These are phyloP conservation scores for Drosophila testacea DNA, from an alignment of 2,888 invertebrate genomes.

Conservation along the genomic window DNA sequence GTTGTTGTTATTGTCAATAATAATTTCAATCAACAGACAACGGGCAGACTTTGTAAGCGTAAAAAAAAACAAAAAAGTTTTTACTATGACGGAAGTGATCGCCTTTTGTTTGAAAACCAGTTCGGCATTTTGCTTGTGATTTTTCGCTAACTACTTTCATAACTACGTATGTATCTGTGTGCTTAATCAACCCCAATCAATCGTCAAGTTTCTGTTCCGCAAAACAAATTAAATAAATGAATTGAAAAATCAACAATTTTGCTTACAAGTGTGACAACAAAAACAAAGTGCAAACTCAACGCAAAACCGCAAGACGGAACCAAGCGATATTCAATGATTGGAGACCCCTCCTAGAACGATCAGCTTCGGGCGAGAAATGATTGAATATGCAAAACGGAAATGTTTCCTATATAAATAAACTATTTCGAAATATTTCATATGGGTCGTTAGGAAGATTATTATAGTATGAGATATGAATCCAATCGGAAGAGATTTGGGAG, in stretches of 20 bases:
- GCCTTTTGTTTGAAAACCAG: slow-evolving; percentile 71
- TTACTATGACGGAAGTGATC: slow-evolving; percentile 62
- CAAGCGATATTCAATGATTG: slow-evolving; percentile 23
- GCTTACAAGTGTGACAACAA: slow-evolving; percentile 69
- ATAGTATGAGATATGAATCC: background rate
- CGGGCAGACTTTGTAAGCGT: slow-evolving; percentile 33
- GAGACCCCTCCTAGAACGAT: slow-evolving; percentile 43
- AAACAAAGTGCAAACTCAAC: slow-evolving; percentile 22
- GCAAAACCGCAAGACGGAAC: slow-evolving; percentile 62
- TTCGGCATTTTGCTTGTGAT: slow-evolving; percentile 49
- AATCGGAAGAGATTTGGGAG: background rate
- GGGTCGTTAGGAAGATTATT: background rate
- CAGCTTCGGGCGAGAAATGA: slow-evolving; percentile 26
- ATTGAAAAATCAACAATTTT: slow-evolving; percentile 60
- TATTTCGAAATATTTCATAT: background rate
- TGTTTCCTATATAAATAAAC: slow-evolving; percentile 32
- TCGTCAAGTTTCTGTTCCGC: slow-evolving; percentile 72
- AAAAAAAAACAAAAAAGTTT: slow-evolving; percentile 44
- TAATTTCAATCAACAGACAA: slow-evolving; percentile 37
- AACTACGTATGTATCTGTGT: slow-evolving; percentile 46
- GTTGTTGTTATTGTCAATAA: slow-evolving; percentile 43
- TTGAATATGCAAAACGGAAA: slow-evolving; percentile 69
- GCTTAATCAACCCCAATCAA: slow-evolving; percentile 76
- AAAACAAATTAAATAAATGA: slow-evolving; percentile 36
- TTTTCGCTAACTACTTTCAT: slow-evolving; percentile 57